Conservation (phyloP, 2,797 vertebrate genomes). For the Falco rusticolus region DNA sequence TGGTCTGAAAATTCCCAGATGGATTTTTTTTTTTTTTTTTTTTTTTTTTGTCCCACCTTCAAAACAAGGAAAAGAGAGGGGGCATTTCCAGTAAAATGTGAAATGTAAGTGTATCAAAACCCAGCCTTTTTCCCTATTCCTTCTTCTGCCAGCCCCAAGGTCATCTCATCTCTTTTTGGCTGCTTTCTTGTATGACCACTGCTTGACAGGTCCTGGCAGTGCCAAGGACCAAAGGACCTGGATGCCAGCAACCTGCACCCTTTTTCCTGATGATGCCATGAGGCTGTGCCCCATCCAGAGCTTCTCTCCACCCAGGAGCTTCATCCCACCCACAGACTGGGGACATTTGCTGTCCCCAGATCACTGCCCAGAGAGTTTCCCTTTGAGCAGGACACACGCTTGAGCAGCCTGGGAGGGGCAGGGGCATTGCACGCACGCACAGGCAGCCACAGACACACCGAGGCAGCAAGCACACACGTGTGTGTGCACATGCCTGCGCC, state of each 20-base stretch:
- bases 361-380: fast-evolving
- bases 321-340: neutral
- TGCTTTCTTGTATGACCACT: neutral
- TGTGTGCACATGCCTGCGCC: neutral
- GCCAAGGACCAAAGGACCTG: neutral
- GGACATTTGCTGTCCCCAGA: neutral
- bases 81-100: neutral
- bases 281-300: neutral
- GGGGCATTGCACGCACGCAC: fast-evolving
- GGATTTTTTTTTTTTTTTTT: neutral
- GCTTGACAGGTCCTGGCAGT: fast-evolving
- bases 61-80: neutral
- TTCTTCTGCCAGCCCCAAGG: neutral
- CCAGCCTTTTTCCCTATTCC: neutral
- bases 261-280: neutral
- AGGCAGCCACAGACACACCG: fast-evolving
- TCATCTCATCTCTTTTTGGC: neutral
- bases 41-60: neutral
- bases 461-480: neutral
- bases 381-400: fast-evolving
- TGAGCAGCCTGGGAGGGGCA: neutral
- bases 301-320: neutral
- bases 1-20: neutral
- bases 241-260: neutral
- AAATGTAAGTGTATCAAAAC: neutral